Evolutionary conservation across 2,797 vertebrate species (phyloP).

Genomic region (Liparis tanakae): DNA sequence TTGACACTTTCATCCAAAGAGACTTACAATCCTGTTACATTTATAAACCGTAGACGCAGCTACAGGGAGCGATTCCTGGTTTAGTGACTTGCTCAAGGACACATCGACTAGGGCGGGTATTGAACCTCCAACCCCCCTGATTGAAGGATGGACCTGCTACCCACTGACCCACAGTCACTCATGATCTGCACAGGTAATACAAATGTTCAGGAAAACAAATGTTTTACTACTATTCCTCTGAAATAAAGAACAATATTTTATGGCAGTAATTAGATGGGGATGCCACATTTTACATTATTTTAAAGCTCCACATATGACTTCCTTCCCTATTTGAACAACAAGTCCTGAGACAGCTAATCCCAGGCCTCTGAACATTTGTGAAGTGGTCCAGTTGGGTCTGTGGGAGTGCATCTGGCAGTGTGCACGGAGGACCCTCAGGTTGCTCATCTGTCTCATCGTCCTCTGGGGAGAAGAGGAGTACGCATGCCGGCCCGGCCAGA

Average conservation of each 20-base stretch:
- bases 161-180: too few relatives aligned
- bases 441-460: slow-evolving; percentile 68
- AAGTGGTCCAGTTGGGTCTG: slow-evolving; percentile 23
- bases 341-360: slow-evolving; percentile 3
- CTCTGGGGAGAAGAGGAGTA: slow-evolving; percentile 56
- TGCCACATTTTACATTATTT: not conserved
- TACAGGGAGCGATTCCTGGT: too few relatives aligned
- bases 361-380: slow-evolving; percentile 19
- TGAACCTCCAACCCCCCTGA: too few relatives aligned
- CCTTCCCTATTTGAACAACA: not conserved
- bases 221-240: not conserved
- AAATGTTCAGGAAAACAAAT: not conserved
- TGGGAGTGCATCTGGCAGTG: slow-evolving; percentile 34
- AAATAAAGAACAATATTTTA: not conserved
- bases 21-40: too few relatives aligned
- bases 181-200: not conserved
- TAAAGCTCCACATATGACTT: not conserved
- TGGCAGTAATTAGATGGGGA: not conserved
- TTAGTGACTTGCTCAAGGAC: too few relatives aligned
- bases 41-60: too few relatives aligned
- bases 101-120: too few relatives aligned
- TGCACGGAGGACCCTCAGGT: slow-evolving; percentile 53
- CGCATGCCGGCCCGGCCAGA: slow-evolving; percentile 56
- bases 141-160: too few relatives aligned
- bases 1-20: too few relatives aligned